Evolutionary conservation across 2,797 vertebrate genomes (phyloP), one percentile per base, ranked within the genome.

Genomic region (Phrynocephalus forsythii): DNA sequence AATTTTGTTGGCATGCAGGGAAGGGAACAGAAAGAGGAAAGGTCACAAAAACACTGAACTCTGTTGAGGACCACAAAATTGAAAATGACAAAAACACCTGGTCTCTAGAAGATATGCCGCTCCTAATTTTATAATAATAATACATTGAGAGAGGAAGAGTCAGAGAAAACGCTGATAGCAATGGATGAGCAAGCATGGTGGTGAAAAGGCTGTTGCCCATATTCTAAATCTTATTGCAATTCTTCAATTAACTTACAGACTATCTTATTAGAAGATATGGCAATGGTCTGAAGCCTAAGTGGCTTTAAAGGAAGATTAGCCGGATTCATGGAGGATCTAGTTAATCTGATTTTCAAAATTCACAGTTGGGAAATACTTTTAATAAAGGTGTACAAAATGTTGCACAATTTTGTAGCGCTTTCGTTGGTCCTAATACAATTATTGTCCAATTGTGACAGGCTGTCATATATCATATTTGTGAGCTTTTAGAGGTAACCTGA

Each of bases 251-350:
- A 87, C 60, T 8, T 28, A 82, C 52, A 30, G 48, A 83, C 82
- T 69, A 24, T 50, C n/a, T 52, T 87, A 78, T 1, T 11, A 79
- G 28, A 83, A 72, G 75, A 84, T 79, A 13, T 24, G n/a, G 26
- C 22, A 30, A n/a, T 30, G 16, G 63, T 2, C 38, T 9, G 24
- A 60, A 18, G 44, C 22, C 71, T 67, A 33, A 26, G 67, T 7
- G 2, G 33, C n/a, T 88, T 84, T 72, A 80, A 79, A 80, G 28
- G 60, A n/a, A 72, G 82, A 88, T 73, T 79, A 84, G 33, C 1
- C 6, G 71, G 75, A 66, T 72, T 63, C 26, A 50, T 63, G 38
- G 68, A 67, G 76, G 56, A 28, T 84, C n/a, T n/a, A 73, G 33
- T 22, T 72, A 80, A 75, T 66, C 67, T 30, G 18, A 44, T 73